Evolutionary conservation across 2,113 vertebrate species (phyloP), one percentile per base, ranked within the genome.

Genomic region (Carlito syrichta): DNA sequence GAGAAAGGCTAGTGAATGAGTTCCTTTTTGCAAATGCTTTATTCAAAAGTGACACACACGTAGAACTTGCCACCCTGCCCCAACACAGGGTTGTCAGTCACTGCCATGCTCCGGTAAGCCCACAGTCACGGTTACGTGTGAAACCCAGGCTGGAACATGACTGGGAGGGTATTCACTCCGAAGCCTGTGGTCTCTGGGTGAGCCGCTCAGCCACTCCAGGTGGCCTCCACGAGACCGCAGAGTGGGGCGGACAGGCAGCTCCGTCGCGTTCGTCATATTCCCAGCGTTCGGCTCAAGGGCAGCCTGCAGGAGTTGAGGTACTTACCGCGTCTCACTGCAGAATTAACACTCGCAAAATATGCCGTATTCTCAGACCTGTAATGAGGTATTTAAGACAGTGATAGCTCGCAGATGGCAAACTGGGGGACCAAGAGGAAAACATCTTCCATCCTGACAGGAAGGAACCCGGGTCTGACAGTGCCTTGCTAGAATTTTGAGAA

Each of bases 251-350:
- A 48, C 62, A n/a, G 43, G 3, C 66, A 89, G 86, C 23, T 78
- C 78, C 38, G 32, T 74, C 16, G 45, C 54, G 62, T 58, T 54
- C 52, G 45, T 68, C 62, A 76, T 89, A 58, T 68, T 56, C 30
- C 50, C 92, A 92, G 56, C 56, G 71, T 78, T 86, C 95, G 78
- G 84, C 38, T 93, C 40, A n/a, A n/a, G n/a, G n/a, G n/a, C n/a
- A n/a, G n/a, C 38, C 50, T 92, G 78, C 32, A 91, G 35, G 17
- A 77, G 38, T 56, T 96, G 87, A 93, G 22, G 32, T 84, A 94
- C 10, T 96, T 94, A 89, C 35, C 78, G 56, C 89, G 16, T 94
- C 58, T 88, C n/a, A 48, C 17, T 71, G 81, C 52, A 94, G 71
- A 88, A 54, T 91, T 89, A 94, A 86, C 60, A 78, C 78, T 56